These are phyloP conservation scores for Vandiemenella viatica DNA, from an alignment of 2,888 invertebrate species.

Conservation along the genomic window DNA sequence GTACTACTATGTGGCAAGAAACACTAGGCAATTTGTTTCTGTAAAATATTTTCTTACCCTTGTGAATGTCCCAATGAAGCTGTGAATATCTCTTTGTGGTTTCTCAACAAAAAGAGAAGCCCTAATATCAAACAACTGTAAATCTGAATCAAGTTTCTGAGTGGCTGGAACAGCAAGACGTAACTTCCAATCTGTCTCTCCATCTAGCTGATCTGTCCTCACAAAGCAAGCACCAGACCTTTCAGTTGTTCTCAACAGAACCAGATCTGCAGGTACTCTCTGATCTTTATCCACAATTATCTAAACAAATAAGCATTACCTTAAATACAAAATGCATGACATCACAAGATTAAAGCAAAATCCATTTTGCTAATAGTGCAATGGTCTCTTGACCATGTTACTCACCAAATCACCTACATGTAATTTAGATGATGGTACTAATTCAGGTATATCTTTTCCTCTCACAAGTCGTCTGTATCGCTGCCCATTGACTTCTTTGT, in stretches of 20 bases:
- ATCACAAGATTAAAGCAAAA: too few species aligned
- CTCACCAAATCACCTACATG: slow-evolving; percentile 52
- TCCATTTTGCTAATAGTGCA: too few species aligned
- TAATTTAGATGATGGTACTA: slow-evolving; percentile 73
- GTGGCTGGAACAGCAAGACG: slow-evolving; percentile 81
- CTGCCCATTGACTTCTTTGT: slow-evolving; percentile 92
- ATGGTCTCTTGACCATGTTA: too few species aligned
- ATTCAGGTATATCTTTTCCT: slow-evolving; percentile 44
- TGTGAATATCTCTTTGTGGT: slow-evolving; percentile 95
- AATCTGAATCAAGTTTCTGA: slow-evolving; percentile 71
- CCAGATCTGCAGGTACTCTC: slow-evolving; percentile 93
- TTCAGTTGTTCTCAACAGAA: slow-evolving; percentile 83
- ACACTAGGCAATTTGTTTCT: too few species aligned
- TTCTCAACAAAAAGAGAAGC: slow-evolving; percentile 91
- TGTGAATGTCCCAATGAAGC: slow-evolving; percentile 80
- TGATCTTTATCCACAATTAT: slow-evolving; percentile 89
- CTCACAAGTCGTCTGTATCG: slow-evolving; percentile 72
- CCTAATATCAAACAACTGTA: slow-evolving; percentile 65
- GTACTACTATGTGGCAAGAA: too few species aligned
- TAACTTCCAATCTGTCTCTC: slow-evolving; percentile 78
- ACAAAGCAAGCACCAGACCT: slow-evolving; percentile 91
- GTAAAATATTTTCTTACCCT: slow-evolving; percentile 30
- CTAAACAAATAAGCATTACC: slow-evolving; percentile 18
- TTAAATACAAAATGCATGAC: not conserved
- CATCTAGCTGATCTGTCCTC: slow-evolving; percentile 95